Evolutionary conservation across 1,140 invertebrate species (phyloP).

Genomic region (Hylaeus volcanicus): DNA sequence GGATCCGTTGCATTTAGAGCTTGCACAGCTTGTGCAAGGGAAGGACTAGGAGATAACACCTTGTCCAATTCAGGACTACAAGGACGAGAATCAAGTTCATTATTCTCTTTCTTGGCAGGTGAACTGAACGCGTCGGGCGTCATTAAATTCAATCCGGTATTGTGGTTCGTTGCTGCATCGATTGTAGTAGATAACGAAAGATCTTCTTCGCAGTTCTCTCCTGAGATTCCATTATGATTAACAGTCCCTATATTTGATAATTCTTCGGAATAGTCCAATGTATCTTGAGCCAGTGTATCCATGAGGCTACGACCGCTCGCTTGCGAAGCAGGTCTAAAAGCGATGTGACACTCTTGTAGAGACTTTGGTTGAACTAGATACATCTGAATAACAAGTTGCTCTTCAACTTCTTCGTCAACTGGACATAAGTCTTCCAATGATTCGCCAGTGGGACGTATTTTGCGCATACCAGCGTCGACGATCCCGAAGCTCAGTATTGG

Average conservation of each 20-base stretch:
- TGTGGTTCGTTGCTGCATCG: conserved; percentile 71
- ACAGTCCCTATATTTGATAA: conserved; percentile 67
- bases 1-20: conserved; percentile 68
- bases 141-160: conserved; percentile 85
- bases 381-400: conserved; percentile 85
- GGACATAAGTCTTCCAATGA: conserved; percentile 77
- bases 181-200: conserved; percentile 67
- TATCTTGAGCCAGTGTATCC: conserved; percentile 71
- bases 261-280: conserved; percentile 74
- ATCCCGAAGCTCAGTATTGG: conserved; percentile 93
- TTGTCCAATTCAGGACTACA: conserved; percentile 73
- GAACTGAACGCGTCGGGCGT: conserved; percentile 94
- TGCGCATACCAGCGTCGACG: conserved; percentile 85
- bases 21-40: conserved; percentile 70
- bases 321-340: conserved; percentile 84
- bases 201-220: conserved; percentile 81
- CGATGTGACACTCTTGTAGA: conserved; percentile 91
- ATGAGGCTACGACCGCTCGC: conserved; percentile 61
- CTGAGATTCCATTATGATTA: conserved; percentile 79
- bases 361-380: conserved; percentile 94
- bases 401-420: conserved; percentile 75
- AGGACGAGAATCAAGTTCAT: conserved; percentile 67
- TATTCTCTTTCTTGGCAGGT: conserved; percentile 80
- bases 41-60: conserved; percentile 72
- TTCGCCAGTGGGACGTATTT: conserved; percentile 72